Conservation (phyloP, 1,140 invertebrate species). For the Cotesia vestalis region DNA sequence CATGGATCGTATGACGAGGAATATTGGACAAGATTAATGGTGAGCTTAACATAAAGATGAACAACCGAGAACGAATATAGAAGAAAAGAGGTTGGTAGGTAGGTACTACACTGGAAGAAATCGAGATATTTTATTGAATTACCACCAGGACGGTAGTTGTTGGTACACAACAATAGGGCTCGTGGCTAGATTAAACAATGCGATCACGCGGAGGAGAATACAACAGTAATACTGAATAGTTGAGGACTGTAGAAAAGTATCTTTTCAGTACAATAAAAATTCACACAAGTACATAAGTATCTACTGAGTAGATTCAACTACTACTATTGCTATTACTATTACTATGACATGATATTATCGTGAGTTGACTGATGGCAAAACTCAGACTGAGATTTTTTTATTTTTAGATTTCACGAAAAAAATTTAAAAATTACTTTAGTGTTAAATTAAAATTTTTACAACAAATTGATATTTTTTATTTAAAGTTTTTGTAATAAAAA, state of each 20-base stretch:
- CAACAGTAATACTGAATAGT: no score
- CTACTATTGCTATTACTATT: no score
- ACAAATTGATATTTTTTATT: no score
- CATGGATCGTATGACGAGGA: slow-evolving; percentile 38
- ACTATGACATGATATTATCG: no score
- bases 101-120: slow-evolving; percentile 3
- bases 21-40: slow-evolving; percentile 40
- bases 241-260: not conserved
- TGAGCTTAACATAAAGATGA: not conserved
- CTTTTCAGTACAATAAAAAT: not conserved
- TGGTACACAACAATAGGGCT: slow-evolving; percentile 35
- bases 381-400: no score
- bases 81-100: not conserved
- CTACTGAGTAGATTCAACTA: no score
- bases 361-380: no score
- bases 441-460: no score
- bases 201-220: slow-evolving; percentile 25
- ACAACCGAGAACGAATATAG: not conserved
- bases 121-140: slow-evolving; percentile 38
- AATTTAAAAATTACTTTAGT: no score
- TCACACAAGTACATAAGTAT: no score
- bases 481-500: no score
- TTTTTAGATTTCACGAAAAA: no score
- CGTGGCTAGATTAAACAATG: slow-evolving; percentile 35
- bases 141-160: slow-evolving; percentile 11